Conservation (phyloP, 2,797 vertebrate species). For the Staurois parvus region DNA sequence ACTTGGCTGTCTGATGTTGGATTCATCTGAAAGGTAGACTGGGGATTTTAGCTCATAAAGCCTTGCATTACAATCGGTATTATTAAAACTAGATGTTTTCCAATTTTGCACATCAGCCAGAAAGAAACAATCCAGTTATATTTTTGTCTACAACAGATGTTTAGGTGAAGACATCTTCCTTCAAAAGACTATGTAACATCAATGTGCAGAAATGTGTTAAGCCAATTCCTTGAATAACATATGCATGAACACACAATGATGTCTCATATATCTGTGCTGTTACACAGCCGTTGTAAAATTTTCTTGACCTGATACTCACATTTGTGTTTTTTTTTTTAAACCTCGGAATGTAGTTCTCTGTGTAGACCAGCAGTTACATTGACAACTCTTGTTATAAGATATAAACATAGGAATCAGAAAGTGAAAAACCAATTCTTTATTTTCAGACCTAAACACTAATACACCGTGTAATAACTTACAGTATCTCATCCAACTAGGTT, state of each 20-base stretch:
- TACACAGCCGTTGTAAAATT: not conserved
- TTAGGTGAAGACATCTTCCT: not conserved
- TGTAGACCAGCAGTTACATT: not conserved
- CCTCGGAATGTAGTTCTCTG: not conserved
- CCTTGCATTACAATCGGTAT: not conserved
- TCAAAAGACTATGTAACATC: not conserved
- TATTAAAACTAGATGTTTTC: not conserved
- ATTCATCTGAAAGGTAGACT: not conserved
- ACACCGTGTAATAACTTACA: too few species aligned
- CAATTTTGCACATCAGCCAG: not conserved
- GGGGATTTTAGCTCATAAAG: not conserved
- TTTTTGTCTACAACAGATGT: slow-evolving; percentile 4
- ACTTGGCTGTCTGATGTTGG: not conserved
- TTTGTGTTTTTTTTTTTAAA: not conserved
- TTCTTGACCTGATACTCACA: not conserved
- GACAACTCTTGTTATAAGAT: too few species aligned
- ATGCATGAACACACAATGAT: not conserved
- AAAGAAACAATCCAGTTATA: not conserved
- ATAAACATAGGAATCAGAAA: not conserved
- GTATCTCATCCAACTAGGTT: too few species aligned
- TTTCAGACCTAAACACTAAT: not conserved
- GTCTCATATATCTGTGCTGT: not conserved
- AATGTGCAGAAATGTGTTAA: not conserved
- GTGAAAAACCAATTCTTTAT: not conserved
- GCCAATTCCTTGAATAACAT: not conserved